Percentiles rank a stretch among this genome's conserved stretches.
Evolutionary conservation across 2,888 invertebrate genomes (phyloP).

Genomic region (Tetragonisca angustula): DNA sequence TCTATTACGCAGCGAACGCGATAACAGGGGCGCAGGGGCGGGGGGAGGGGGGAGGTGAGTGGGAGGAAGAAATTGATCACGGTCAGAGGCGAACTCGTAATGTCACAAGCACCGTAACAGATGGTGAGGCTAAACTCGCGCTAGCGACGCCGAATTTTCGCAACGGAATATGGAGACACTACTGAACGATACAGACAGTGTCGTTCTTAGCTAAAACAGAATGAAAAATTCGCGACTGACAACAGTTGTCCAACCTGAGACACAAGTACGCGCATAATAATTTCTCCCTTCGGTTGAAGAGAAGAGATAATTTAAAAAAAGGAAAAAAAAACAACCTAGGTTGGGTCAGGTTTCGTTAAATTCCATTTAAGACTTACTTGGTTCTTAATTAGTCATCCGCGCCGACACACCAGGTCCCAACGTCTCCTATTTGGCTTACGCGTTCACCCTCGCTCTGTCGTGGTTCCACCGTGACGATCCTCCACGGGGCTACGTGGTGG

Average conservation of each 20-base stretch:
- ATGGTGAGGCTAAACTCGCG: constrained; percentile 25
- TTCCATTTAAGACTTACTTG: constrained; percentile 36
- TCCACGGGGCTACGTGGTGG: constrained; percentile 36
- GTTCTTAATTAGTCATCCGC: constrained; percentile 56
- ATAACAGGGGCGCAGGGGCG: no score
- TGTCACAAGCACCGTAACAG: constrained; percentile 33
- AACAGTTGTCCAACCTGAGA: no score
- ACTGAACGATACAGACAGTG: background rate
- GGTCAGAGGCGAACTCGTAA: background rate
- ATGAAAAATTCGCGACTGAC: background rate
- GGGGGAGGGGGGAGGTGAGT: no score
- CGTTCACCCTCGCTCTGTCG: background rate
- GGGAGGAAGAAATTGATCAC: background rate
- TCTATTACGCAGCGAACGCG: background rate
- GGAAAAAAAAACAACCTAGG: no score
- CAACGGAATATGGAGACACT: no score
- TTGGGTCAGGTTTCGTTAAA: no score
- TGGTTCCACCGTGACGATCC: constrained; percentile 9
- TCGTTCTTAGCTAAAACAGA: background rate
- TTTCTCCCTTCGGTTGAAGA: background rate
- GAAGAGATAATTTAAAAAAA: no score
- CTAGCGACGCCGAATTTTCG: no score
- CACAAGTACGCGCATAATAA: background rate
- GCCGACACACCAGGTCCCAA: constrained; percentile 15
- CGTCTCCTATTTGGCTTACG: background rate